phyloP scores from a whole-genome alignment of 2,888 invertebrate genomes.

The Beris morrisii region DNA sequence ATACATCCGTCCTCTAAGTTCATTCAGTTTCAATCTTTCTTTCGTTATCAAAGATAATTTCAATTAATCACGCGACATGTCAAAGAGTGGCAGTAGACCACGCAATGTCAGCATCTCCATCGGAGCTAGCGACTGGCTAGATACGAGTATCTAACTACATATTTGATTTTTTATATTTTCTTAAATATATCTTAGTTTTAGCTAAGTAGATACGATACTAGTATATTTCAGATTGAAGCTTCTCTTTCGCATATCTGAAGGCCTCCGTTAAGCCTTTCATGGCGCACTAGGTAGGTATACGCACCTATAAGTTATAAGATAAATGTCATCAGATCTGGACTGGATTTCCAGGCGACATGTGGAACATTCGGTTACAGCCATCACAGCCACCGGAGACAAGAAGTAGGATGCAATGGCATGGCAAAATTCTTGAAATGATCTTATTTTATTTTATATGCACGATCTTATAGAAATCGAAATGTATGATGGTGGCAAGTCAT shows the following conservation, averaged over 20 bases:
- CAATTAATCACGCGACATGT: constrained; percentile 35
- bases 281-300: too few relatives aligned
- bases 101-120: constrained; percentile 24
- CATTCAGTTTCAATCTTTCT: too few relatives aligned
- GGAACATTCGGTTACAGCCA: constrained; percentile 5
- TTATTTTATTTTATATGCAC: background rate
- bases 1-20: too few relatives aligned
- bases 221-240: too few relatives aligned
- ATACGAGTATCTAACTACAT: too few relatives aligned
- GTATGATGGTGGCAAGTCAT: background rate
- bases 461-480: background rate
- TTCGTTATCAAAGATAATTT: constrained; percentile 8
- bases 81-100: constrained; percentile 37
- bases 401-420: constrained; percentile 16
- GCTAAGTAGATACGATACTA: too few relatives aligned
- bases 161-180: too few relatives aligned
- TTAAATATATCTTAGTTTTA: too few relatives aligned
- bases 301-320: constrained; percentile 14
- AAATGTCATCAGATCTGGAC: constrained; percentile 21
- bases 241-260: too few relatives aligned
- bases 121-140: background rate
- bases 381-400: too few relatives aligned
- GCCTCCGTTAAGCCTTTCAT: too few relatives aligned
- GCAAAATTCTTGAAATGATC: background rate
- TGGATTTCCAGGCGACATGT: constrained; percentile 13